phyloP scores from a whole-genome alignment of 1,140 invertebrate species.

The Araneus ventricosus region DNA sequence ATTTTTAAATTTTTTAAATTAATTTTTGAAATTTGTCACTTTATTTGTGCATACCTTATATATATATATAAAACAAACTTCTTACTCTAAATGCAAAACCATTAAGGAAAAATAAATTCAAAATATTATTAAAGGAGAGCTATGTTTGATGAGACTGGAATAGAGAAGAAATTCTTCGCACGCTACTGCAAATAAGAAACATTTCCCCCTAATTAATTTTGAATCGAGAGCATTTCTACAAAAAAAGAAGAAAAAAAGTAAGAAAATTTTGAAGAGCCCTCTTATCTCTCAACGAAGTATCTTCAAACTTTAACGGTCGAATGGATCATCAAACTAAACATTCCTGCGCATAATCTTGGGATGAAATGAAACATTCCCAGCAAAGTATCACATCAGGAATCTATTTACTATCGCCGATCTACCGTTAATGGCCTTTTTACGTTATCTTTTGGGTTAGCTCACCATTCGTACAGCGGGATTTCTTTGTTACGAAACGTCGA shows the following conservation, averaged over 20 bases:
- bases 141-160: too few species aligned
- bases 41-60: too few species aligned
- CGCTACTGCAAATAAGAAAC: not conserved
- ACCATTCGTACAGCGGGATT: constrained; percentile 12
- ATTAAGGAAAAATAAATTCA: too few species aligned
- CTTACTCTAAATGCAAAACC: too few species aligned
- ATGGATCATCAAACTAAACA: not conserved
- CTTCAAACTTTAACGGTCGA: constrained; percentile 11
- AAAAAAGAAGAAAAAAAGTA: not conserved
- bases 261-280: not conserved
- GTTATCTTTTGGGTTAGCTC: not conserved
- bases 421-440: constrained; percentile 21
- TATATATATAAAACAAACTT: too few species aligned
- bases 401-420: constrained; percentile 40
- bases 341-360: constrained; percentile 8
- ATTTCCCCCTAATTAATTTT: not conserved
- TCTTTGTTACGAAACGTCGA: constrained; percentile 30
- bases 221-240: not conserved
- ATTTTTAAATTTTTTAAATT: too few species aligned
- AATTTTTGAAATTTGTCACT: too few species aligned
- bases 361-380: constrained; percentile 33
- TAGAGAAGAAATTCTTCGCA: too few species aligned
- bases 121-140: too few species aligned
- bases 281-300: not conserved
- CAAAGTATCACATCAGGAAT: not conserved